Evolutionary conservation across 2,888 invertebrate genomes (phyloP).

Genomic region (Cylloceria caligata): DNA sequence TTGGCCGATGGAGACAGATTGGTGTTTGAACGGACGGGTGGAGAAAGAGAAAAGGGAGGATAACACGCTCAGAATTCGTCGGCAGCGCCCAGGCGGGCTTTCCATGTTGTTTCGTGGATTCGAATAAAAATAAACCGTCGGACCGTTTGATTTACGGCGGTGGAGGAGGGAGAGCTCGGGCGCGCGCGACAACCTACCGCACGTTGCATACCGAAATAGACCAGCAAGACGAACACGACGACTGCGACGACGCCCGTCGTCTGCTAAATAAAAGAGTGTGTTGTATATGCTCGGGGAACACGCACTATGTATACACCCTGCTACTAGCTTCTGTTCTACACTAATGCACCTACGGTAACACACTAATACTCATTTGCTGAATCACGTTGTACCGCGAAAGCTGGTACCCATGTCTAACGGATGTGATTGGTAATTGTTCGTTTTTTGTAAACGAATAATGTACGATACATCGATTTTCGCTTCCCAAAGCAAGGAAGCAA

Average conservation of each 20-base stretch:
- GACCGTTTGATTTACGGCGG: conserved; percentile 80
- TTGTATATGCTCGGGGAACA: conserved; percentile 24
- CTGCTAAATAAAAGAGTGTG: conserved; percentile 37
- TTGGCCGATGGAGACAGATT: conserved; percentile 55
- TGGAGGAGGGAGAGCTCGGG: conserved; percentile 14
- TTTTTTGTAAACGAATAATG: background rate
- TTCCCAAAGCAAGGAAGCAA: background rate
- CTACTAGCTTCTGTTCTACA: conserved; percentile 11
- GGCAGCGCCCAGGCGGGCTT: conserved; percentile 62
- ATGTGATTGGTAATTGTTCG: background rate
- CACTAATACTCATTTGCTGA: conserved; percentile 2
- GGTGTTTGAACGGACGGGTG: conserved; percentile 38
- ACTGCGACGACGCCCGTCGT: conserved; percentile 61
- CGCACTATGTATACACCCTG: conserved; percentile 36
- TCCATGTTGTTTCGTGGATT: conserved; percentile 63
- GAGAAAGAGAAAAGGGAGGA: conserved; percentile 25
- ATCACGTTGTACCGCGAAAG: conserved; percentile 15
- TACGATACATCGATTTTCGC: background rate
- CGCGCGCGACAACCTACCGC: conserved; percentile 81
- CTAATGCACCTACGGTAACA: conserved; percentile 10
- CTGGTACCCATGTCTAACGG: conserved; percentile 1
- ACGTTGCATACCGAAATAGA: conserved; percentile 80
- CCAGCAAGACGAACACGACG: conserved; percentile 71
- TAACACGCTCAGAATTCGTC: conserved; percentile 69
- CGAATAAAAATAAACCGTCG: conserved; percentile 77